These are phyloP conservation scores for Desmophyllum pertusum DNA, from an alignment of 92 coral and sea anemone genomes.

Conservation along the genomic window DNA sequence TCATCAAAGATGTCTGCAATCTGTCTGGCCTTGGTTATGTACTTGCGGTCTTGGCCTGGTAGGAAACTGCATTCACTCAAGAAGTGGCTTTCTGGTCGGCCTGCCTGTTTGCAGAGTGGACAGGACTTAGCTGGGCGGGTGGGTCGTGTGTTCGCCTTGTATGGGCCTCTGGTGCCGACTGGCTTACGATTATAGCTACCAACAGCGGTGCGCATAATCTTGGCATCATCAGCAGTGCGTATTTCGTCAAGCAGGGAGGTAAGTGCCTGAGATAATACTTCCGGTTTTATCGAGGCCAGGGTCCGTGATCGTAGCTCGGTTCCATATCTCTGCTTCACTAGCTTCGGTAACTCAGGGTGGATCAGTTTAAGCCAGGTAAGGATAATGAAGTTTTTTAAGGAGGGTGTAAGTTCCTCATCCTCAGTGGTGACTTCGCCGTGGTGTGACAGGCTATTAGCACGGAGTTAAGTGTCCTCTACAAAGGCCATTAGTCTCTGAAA, in stretches of 20 bases:
- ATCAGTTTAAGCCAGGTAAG: conserved; percentile 39
- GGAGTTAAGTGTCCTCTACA: conserved; percentile 33
- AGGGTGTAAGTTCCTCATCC: conserved; percentile 41
- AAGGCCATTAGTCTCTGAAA: conserved; percentile 49
- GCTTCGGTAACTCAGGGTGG: conserved; percentile 4
- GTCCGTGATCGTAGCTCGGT: conserved; percentile 32
- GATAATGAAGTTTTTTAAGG: conserved; percentile 37
- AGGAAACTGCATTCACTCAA: conserved; percentile 66
- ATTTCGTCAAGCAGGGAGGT: conserved; percentile 21
- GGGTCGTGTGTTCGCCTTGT: conserved; percentile 12
- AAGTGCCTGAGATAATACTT: conserved; percentile 28
- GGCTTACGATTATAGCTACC: background rate
- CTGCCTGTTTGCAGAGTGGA: conserved; percentile 68
- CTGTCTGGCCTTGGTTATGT: conserved; percentile 64
- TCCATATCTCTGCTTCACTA: conserved; percentile 31
- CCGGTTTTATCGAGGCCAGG: conserved; percentile 26
- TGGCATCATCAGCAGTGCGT: conserved; percentile 15
- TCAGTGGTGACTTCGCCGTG: conserved; percentile 28
- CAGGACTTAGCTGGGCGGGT: conserved; percentile 44
- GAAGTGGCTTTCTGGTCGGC: conserved; percentile 54
- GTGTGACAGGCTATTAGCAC: conserved; percentile 31
- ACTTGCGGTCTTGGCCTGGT: conserved; percentile 56
- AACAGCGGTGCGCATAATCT: conserved; percentile 7
- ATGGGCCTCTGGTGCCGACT: background rate
- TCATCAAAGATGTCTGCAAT: conserved; percentile 62